Conservation (phyloP, 1,140 invertebrate genomes). For the Penaeus japonicus region DNA sequence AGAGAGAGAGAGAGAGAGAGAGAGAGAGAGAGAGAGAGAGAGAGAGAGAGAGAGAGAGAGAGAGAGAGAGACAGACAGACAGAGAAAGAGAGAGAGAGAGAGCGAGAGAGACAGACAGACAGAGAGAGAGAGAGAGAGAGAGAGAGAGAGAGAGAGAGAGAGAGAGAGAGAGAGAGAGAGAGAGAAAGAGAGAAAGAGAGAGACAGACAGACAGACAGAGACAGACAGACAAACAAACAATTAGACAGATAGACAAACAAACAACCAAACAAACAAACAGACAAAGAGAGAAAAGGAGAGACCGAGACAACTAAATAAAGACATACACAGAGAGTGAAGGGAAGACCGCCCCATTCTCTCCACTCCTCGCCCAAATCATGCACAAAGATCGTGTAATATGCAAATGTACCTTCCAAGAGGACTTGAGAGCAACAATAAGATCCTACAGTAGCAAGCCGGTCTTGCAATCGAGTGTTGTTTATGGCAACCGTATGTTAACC, state of each 20-base stretch:
- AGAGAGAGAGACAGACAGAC: background rate
- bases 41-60: conserved; percentile 23
- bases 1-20: background rate
- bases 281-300: background rate
- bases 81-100: background rate
- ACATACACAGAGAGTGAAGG: background rate
- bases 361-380: too few species aligned
- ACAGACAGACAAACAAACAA: background rate
- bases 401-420: too few species aligned
- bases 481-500: too few species aligned
- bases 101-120: background rate
- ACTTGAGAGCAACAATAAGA: too few species aligned
- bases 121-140: background rate
- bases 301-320: background rate
- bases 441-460: too few species aligned
- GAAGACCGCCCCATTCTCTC: too few species aligned
- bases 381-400: too few species aligned
- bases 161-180: background rate
- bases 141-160: background rate
- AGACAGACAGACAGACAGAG: background rate
- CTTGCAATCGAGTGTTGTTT: too few species aligned
- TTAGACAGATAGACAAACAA: background rate
- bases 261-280: background rate
- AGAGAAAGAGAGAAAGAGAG: background rate
- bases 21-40: conserved; percentile 34